Percentiles rank a stretch among this genome's conserved stretches.
Evolutionary conservation across 30 jellyfish, hydroid and myxozoan genomes (phyloP).

Genomic region (Aurelia aurita): DNA sequence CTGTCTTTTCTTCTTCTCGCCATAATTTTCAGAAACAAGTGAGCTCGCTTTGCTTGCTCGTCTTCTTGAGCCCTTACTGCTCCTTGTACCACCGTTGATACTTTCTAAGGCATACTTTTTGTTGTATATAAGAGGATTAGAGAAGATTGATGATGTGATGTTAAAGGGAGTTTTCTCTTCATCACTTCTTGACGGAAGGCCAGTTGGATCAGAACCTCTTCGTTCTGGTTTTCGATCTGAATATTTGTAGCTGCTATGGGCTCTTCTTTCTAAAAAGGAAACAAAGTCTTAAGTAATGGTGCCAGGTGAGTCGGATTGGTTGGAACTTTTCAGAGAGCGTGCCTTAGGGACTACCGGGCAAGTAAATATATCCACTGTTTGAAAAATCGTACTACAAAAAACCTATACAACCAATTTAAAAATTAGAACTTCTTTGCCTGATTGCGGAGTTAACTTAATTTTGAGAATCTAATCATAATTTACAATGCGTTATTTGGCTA

Average conservation of each 20-base stretch:
- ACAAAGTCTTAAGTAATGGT: too few species aligned
- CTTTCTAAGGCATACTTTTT: neutral
- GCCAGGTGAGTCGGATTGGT: too few species aligned
- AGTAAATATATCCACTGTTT: too few species aligned
- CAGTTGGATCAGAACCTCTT: constrained; percentile 41
- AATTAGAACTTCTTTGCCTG: too few species aligned
- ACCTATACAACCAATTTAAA: too few species aligned
- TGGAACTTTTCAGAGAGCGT: too few species aligned
- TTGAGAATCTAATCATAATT: too few species aligned
- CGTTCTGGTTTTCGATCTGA: constrained; percentile 4
- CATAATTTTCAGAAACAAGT: neutral
- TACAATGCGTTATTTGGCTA: too few species aligned
- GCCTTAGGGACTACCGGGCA: too few species aligned
- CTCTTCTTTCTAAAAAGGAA: neutral
- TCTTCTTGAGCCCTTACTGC: neutral
- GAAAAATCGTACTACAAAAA: too few species aligned
- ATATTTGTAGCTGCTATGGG: neutral
- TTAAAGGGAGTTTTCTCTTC: constrained; percentile 47
- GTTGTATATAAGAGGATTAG: constrained; percentile 10
- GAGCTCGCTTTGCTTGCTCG: neutral
- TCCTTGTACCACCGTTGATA: neutral
- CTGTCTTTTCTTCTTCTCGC: constrained; percentile 5
- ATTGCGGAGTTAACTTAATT: too few species aligned
- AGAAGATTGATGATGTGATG: constrained; percentile 10
- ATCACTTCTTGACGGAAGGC: neutral